These are phyloP conservation scores for Acanthis flammea DNA, from an alignment of 2,797 vertebrate genomes.

Conservation along the genomic window DNA sequence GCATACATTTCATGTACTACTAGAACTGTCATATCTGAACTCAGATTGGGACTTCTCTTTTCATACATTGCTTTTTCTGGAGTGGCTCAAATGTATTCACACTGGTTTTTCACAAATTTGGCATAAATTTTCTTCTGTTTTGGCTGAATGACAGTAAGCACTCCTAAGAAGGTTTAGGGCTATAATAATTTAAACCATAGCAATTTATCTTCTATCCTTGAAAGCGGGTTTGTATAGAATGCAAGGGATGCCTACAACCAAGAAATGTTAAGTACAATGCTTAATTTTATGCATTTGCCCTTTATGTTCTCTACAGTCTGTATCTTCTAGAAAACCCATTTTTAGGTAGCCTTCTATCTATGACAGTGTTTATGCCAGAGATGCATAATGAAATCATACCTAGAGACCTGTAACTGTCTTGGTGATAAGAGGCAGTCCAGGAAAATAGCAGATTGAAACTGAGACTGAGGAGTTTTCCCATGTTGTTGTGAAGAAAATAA, in stretches of 20 bases:
- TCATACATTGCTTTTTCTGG: not conserved
- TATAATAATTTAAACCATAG: not conserved
- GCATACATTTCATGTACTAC: not conserved
- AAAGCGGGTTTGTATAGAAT: not conserved
- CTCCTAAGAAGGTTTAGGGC: not conserved
- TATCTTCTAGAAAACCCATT: not conserved
- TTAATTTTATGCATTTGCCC: not conserved
- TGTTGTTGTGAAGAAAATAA: not conserved
- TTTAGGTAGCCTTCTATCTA: not conserved
- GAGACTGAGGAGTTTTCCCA: not conserved
- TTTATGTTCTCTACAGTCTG: not conserved
- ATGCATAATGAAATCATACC: not conserved
- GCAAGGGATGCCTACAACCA: not conserved
- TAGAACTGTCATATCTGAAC: not conserved
- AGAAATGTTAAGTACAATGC: not conserved
- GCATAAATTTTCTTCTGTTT: not conserved
- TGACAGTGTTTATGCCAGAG: not conserved
- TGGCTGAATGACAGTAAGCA: not conserved
- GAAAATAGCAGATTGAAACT: not conserved
- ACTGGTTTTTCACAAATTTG: not conserved
- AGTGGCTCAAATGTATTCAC: not conserved
- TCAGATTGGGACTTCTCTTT: not conserved
- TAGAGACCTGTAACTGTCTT: not conserved
- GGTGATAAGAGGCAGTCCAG: not conserved
- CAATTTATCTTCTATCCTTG: not conserved